These are phyloP conservation scores for Drosophila demipolita DNA, from an alignment of 2,888 invertebrate species.

Conservation along the genomic window DNA sequence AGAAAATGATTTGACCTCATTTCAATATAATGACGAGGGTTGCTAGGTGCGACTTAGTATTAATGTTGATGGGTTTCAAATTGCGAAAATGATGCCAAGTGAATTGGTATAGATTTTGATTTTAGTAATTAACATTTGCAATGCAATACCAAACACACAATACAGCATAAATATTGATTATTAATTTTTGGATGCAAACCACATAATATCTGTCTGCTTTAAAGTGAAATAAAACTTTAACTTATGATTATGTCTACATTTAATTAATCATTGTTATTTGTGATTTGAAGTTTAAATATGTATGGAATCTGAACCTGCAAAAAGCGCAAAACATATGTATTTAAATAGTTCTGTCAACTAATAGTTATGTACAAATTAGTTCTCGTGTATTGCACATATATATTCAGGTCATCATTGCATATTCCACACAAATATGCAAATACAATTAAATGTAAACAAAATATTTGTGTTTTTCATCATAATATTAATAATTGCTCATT, in stretches of 20 bases:
- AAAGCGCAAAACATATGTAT: not conserved
- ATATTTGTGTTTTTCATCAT: not conserved
- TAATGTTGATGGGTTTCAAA: not conserved
- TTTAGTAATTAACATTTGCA: not conserved
- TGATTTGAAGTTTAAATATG: not conserved
- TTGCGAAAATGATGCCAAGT: not conserved
- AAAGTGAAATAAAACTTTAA: not conserved
- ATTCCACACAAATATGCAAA: not conserved
- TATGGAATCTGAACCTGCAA: not conserved
- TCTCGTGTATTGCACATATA: too few relatives aligned
- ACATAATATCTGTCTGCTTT: not conserved
- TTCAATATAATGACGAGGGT: not conserved
- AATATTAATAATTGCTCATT: not conserved
- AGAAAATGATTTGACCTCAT: constrained; percentile 3
- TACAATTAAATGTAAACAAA: not conserved
- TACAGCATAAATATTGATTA: not conserved
- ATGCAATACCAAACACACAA: not conserved
- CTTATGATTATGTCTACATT: not conserved
- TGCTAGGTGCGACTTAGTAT: not conserved
- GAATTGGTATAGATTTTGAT: not conserved
- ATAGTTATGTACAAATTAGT: not conserved
- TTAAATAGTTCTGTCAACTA: not conserved
- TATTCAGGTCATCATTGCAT: too few relatives aligned
- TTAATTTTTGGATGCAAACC: too few relatives aligned
- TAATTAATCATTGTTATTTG: not conserved